Evolutionary conservation across 2,888 invertebrate species (phyloP).

Genomic region (Amitus sp.): DNA sequence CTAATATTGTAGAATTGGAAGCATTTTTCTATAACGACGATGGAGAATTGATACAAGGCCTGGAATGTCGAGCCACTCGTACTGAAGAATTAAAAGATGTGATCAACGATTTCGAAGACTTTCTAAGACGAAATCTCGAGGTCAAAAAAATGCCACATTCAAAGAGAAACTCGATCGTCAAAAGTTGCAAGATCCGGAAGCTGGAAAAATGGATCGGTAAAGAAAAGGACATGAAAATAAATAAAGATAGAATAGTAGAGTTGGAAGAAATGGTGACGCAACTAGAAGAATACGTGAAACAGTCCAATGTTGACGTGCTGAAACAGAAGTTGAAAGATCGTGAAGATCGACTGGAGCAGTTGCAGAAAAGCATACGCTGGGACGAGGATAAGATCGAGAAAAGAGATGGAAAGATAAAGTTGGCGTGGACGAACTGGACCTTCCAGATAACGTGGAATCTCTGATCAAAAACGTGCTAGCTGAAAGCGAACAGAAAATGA

Average conservation of each 20-base stretch:
- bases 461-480: not conserved
- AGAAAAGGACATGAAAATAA: slow-evolving; percentile 61
- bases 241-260: slow-evolving; percentile 52
- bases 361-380: slow-evolving; percentile 36
- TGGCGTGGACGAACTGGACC: not conserved
- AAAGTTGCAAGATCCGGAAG: slow-evolving; percentile 54
- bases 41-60: slow-evolving; percentile 66
- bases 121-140: slow-evolving; percentile 65
- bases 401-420: no score
- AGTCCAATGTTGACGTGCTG: slow-evolving; percentile 54
- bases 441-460: not conserved
- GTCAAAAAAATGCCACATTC: slow-evolving; percentile 62
- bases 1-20: slow-evolving; percentile 68
- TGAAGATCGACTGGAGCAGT: slow-evolving; percentile 53
- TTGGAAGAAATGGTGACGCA: slow-evolving; percentile 57
- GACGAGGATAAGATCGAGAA: no score
- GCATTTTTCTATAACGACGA: slow-evolving; percentile 56
- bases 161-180: slow-evolving; percentile 44
- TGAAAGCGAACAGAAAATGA: no score
- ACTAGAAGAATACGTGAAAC: slow-evolving; percentile 56
- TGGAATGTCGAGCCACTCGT: slow-evolving; percentile 65
- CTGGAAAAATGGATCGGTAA: slow-evolving; percentile 67
- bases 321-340: slow-evolving; percentile 55
- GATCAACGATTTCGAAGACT: slow-evolving; percentile 70
- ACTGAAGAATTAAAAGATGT: slow-evolving; percentile 83